Percentiles rank a stretch among this genome's conserved stretches.
Evolutionary conservation across 53 echinoderm and acorn worm genomes (phyloP).

Genomic region (Patiria pectinifera): DNA sequence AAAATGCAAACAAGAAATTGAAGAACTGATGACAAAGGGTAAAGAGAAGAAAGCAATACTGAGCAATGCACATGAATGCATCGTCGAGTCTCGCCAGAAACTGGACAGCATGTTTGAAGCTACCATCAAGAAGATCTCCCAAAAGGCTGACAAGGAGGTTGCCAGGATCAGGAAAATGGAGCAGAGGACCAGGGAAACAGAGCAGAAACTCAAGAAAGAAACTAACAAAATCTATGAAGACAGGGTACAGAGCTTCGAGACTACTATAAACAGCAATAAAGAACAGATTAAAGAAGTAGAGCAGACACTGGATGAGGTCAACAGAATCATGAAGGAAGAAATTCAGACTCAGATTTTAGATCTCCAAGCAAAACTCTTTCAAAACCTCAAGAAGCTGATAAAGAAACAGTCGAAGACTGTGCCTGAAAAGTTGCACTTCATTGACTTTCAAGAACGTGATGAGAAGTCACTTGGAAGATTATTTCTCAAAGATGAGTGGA

Average conservation of each 20-base stretch:
- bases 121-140: conserved; percentile 19
- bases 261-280: neutral
- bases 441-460: conserved; percentile 19
- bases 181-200: too few species aligned
- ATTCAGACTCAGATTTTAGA: neutral
- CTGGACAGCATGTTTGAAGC: conserved; percentile 6
- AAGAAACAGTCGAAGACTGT: neutral
- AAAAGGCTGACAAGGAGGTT: conserved; percentile 31
- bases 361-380: neutral
- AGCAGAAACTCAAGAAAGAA: conserved; percentile 12
- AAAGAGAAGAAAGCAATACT: neutral
- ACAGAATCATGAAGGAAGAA: too few species aligned
- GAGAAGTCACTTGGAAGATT: neutral
- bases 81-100: conserved; percentile 13
- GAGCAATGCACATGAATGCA: too few species aligned
- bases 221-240: conserved; percentile 7
- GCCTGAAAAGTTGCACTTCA: neutral
- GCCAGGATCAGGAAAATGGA: conserved; percentile 27
- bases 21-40: neutral
- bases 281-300: neutral
- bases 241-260: conserved; percentile 13
- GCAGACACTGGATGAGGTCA: conserved; percentile 10
- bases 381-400: neutral
- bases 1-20: neutral
- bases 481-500: neutral